A percentile compares a stretch with the other conserved stretches of the same genome.
These are phyloP conservation scores for Pungitius pungitius DNA, from an alignment of 2,113 vertebrate species.

Conservation along the genomic window DNA sequence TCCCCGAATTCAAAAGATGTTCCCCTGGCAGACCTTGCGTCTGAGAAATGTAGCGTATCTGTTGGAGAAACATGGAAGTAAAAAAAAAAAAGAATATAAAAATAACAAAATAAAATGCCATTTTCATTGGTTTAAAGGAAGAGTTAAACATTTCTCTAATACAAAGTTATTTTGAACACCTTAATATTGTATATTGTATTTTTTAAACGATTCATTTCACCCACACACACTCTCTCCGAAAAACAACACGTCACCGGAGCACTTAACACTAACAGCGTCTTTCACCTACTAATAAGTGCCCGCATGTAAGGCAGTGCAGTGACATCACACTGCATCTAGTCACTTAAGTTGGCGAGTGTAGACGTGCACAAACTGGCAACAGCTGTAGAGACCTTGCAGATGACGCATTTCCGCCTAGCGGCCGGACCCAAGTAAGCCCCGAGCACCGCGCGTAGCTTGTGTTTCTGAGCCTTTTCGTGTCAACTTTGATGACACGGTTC, in stretches of 20 bases:
- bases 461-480: slow-evolving; percentile 50
- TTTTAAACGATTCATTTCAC: neutral
- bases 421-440: slow-evolving; percentile 26
- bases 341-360: slow-evolving; percentile 4
- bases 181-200: neutral
- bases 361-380: neutral
- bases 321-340: slow-evolving; percentile 6
- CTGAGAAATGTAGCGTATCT: slow-evolving; percentile 99
- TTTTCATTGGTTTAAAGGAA: neutral
- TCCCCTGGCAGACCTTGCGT: slow-evolving; percentile 96
- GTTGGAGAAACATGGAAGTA: slow-evolving; percentile 20
- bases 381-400: slow-evolving; percentile 39
- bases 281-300: neutral
- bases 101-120: neutral
- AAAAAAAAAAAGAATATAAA: neutral
- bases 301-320: slow-evolving; percentile 13
- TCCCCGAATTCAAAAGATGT: slow-evolving; percentile 92
- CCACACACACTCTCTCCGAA: neutral
- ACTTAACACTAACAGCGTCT: neutral
- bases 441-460: slow-evolving; percentile 1
- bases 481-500: slow-evolving; percentile 36
- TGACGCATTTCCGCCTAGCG: slow-evolving; percentile 42
- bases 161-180: neutral
- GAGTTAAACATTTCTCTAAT: neutral
- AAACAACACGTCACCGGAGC: neutral